Conservation (phyloP, 2,888 invertebrate species). For the Drosophila monieri region DNA sequence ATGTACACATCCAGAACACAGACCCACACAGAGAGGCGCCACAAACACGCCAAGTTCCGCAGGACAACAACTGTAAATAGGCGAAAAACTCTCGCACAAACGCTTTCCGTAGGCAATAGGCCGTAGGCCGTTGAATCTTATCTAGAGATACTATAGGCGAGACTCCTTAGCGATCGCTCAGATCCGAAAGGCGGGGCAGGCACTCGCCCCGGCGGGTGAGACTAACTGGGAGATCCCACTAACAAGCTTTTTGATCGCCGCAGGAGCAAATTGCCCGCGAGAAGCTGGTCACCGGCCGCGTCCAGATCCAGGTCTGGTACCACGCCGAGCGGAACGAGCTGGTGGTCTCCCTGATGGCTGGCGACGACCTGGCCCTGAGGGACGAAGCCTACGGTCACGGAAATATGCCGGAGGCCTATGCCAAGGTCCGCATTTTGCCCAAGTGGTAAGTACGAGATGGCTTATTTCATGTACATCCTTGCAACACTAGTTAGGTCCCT, state of each 20-base stretch:
- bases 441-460: conserved; percentile 87
- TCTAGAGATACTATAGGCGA: conserved; percentile 10
- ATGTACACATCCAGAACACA: conserved; percentile 39
- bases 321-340: conserved; percentile 92
- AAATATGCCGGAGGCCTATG: conserved; percentile 92
- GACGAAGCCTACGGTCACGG: conserved; percentile 92
- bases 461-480: too few species aligned
- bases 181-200: neutral
- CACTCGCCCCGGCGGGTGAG: neutral
- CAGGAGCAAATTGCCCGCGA: conserved; percentile 90
- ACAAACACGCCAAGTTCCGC: conserved; percentile 19
- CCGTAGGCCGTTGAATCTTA: conserved; percentile 28
- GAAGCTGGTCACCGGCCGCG: conserved; percentile 90
- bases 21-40: conserved; percentile 17
- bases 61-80: conserved; percentile 62
- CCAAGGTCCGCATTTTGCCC: conserved; percentile 91
- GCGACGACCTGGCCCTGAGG: conserved; percentile 91
- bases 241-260: conserved; percentile 40
- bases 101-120: conserved; percentile 37
- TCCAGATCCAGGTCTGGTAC: conserved; percentile 95
- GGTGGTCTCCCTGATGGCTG: conserved; percentile 93
- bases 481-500: too few species aligned
- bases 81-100: conserved; percentile 35
- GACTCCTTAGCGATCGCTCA: conserved; percentile 9
- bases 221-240: conserved; percentile 3